A percentile compares a stretch with the other conserved stretches of the same genome.
These are phyloP conservation scores for Microctenopoma stevenorrisi DNA, from an alignment of 2,797 vertebrate genomes.

Conservation along the genomic window DNA sequence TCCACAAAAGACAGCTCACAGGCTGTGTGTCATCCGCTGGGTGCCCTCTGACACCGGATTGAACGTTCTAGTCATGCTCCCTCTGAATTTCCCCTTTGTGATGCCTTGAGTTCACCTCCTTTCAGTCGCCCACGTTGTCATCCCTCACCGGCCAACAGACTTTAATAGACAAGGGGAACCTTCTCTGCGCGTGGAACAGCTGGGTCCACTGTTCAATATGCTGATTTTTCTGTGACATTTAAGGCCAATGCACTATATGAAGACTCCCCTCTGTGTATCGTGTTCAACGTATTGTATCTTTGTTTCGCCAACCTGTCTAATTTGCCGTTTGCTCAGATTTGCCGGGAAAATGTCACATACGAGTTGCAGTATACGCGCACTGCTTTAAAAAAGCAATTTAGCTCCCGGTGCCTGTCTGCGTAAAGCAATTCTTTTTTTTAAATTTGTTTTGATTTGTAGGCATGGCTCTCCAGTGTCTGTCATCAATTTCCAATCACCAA, in stretches of 20 bases:
- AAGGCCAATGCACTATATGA: not conserved
- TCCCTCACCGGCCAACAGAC: conserved; percentile 53
- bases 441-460: conserved; percentile 24
- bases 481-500: conserved; percentile 50
- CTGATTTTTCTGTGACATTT: conserved; percentile 30
- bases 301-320: conserved; percentile 20
- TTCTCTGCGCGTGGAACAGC: conserved; percentile 53
- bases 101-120: conserved; percentile 59
- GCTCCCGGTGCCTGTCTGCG: conserved; percentile 8
- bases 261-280: not conserved
- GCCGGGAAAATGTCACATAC: conserved; percentile 32
- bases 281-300: not conserved
- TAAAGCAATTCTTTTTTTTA: conserved; percentile 23
- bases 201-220: conserved; percentile 46
- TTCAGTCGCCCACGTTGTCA: conserved; percentile 51
- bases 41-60: conserved; percentile 72
- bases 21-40: conserved; percentile 59
- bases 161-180: conserved; percentile 46
- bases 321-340: conserved; percentile 24
- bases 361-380: conserved; percentile 7
- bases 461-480: conserved; percentile 59
- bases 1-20: conserved; percentile 76
- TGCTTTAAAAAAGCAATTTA: conserved; percentile 33
- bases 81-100: conserved; percentile 73
- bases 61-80: conserved; percentile 76